Conservation (phyloP, 2,888 invertebrate genomes). For the Malachius bipustulatus region DNA sequence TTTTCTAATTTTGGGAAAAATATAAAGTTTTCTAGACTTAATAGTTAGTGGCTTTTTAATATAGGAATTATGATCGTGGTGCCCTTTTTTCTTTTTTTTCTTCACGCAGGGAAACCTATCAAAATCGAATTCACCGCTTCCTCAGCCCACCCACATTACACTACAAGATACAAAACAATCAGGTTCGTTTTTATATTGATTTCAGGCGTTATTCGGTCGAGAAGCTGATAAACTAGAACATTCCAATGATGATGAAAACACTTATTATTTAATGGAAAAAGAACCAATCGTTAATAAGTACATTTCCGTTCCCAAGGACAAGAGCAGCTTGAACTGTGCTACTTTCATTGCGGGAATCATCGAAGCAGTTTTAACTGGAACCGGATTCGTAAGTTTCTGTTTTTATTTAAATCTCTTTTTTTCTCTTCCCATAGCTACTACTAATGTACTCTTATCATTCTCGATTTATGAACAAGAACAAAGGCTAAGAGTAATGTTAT, state of each 20-base stretch:
- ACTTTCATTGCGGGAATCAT: constrained; percentile 98
- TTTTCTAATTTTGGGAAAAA: too few relatives aligned
- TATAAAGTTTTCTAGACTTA: too few relatives aligned
- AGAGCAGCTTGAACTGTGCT: constrained; percentile 93
- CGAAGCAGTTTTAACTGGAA: constrained; percentile 86
- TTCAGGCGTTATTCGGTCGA: constrained; percentile 84
- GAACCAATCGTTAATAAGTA: constrained; percentile 92
- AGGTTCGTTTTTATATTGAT: constrained; percentile 16
- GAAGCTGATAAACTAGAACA: constrained; percentile 98
- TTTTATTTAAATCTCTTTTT: too few relatives aligned
- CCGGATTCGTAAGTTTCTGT: constrained; percentile 88
- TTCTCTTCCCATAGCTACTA: too few relatives aligned
- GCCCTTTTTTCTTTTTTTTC: too few relatives aligned
- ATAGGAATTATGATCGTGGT: too few relatives aligned
- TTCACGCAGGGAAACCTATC: constrained; percentile 1
- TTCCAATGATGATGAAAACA: constrained; percentile 95
- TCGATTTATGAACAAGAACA: too few relatives aligned
- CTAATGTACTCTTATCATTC: too few relatives aligned
- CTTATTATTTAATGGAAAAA: constrained; percentile 97
- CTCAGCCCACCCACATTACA: not conserved
- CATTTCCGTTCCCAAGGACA: constrained; percentile 96
- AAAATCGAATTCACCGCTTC: not conserved
- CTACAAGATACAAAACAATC: not conserved
- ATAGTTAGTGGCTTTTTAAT: too few relatives aligned
- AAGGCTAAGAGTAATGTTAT: too few relatives aligned